phyloP scores from a whole-genome alignment of 2,113 vertebrate species.

The Propithecus coquereli region DNA sequence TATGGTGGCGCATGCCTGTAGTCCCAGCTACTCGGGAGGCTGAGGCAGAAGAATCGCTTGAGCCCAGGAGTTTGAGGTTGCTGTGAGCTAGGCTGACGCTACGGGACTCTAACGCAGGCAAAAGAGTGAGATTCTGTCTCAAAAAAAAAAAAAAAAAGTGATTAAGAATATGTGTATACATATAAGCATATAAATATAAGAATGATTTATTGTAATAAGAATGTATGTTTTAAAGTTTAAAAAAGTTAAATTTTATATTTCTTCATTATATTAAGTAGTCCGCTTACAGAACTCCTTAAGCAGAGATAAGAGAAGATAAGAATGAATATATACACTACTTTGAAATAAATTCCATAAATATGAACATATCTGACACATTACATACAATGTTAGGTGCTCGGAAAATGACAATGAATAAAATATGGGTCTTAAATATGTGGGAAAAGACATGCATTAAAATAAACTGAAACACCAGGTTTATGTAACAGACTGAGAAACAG shows the following conservation, averaged over 20 bases:
- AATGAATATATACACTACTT: not conserved
- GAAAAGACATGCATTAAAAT: not conserved
- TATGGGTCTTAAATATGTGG: not conserved
- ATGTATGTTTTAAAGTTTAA: not conserved
- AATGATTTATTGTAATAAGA: not conserved
- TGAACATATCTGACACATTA: not conserved
- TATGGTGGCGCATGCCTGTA: no score
- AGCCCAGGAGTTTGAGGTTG: no score
- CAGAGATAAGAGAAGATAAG: not conserved
- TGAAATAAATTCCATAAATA: constrained; percentile 12
- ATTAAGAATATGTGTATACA: not conserved
- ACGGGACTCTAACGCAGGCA: no score
- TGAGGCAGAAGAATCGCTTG: no score
- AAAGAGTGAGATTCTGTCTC: no score
- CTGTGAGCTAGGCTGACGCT: no score
- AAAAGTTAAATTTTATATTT: not conserved
- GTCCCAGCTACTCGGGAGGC: no score
- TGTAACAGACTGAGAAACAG: not conserved
- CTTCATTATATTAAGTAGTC: not conserved
- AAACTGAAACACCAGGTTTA: not conserved
- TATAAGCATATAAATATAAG: not conserved
- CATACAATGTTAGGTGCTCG: not conserved
- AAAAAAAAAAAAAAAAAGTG: not conserved
- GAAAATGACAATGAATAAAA: not conserved
- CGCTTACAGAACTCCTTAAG: not conserved